Evolutionary conservation across 2,797 vertebrate species (phyloP).

Genomic region (Onychomys leucogaster): DNA sequence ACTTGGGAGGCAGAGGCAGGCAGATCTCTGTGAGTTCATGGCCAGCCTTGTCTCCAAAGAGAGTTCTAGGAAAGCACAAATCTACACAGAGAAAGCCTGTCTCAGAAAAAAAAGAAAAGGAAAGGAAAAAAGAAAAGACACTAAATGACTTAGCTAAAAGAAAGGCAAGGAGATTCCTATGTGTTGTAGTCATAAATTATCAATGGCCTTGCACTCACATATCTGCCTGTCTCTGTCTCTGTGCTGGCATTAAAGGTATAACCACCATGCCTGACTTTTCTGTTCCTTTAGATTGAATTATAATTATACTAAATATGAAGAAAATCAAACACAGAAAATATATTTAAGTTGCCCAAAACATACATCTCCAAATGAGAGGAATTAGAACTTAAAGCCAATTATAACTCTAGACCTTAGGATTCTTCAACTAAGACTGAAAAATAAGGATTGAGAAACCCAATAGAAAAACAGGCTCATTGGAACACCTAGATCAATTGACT

Average conservation of each 20-base stretch:
- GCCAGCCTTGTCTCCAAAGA: too few relatives aligned
- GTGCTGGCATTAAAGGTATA: not conserved
- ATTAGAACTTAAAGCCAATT: not conserved
- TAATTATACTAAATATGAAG: not conserved
- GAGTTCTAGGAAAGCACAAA: too few relatives aligned
- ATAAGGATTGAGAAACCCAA: slow-evolving; percentile 16
- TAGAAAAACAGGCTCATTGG: not conserved
- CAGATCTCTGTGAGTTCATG: too few relatives aligned
- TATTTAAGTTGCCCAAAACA: not conserved
- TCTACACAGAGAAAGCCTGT: too few relatives aligned
- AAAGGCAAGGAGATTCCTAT: not conserved
- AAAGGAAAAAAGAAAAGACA: too few relatives aligned
- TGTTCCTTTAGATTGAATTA: not conserved
- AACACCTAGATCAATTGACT: not conserved
- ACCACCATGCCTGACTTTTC: not conserved
- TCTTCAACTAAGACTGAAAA: slow-evolving; percentile 22
- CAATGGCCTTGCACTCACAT: not conserved
- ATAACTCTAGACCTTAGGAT: not conserved
- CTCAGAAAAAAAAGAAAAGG: too few relatives aligned
- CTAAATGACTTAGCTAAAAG: not conserved
- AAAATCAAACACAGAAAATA: not conserved
- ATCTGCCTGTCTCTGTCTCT: not conserved
- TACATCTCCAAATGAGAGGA: not conserved
- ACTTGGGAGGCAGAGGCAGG: too few relatives aligned
- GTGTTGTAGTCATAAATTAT: not conserved